These are phyloP conservation scores for Parasteatoda lunata DNA, from an alignment of 2,888 invertebrate genomes.

Conservation along the genomic window DNA sequence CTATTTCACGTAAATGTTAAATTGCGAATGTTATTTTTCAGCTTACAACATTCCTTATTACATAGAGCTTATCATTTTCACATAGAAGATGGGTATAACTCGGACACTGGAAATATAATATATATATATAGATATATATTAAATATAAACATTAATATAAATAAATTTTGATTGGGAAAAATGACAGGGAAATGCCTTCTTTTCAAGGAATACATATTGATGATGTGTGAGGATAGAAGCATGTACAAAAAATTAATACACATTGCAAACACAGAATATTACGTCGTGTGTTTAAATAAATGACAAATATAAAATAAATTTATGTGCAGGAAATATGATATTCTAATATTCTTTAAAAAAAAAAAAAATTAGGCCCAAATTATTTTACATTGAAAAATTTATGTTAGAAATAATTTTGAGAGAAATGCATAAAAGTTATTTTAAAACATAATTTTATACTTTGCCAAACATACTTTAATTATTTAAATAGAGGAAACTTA, in stretches of 20 bases:
- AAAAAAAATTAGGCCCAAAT: too few species aligned
- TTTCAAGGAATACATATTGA: neutral
- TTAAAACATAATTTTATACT: too few species aligned
- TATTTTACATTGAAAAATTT: too few species aligned
- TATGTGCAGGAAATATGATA: too few species aligned
- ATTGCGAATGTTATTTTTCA: constrained; percentile 59
- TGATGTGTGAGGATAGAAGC: neutral
- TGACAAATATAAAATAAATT: too few species aligned
- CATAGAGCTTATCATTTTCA: constrained; percentile 53
- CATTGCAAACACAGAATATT: too few species aligned
- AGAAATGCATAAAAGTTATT: too few species aligned
- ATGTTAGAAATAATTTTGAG: too few species aligned
- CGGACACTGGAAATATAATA: neutral
- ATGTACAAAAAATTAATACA: neutral
- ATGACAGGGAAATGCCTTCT: neutral
- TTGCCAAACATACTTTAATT: too few species aligned
- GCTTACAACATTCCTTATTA: constrained; percentile 64
- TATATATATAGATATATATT: neutral
- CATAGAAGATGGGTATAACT: constrained; percentile 35
- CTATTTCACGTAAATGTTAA: constrained; percentile 40
- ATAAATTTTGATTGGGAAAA: neutral
- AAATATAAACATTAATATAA: neutral
- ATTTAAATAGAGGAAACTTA: too few species aligned
- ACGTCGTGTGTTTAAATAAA: too few species aligned
- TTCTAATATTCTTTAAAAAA: too few species aligned